phyloP scores from a whole-genome alignment of 2,113 vertebrate species.

The Pollachius pollachius region DNA sequence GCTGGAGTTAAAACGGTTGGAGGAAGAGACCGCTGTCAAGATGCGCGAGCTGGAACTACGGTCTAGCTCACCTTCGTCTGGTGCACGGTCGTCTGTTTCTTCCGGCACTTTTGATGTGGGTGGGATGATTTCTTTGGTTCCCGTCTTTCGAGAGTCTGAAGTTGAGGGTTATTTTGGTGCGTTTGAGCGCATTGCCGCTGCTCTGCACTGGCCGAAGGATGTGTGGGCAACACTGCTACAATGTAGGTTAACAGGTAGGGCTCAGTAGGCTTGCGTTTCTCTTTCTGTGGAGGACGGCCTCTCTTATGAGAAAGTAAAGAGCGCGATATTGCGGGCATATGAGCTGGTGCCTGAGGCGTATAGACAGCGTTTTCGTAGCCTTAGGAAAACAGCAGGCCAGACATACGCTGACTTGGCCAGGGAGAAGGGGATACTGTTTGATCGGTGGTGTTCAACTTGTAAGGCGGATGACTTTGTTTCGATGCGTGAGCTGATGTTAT shows the following conservation, averaged over 20 bases:
- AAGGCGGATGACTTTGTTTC: neutral
- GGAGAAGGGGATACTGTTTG: conserved; percentile 2
- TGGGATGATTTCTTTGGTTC: neutral
- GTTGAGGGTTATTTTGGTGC: neutral
- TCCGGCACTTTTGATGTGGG: neutral
- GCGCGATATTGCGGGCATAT: neutral
- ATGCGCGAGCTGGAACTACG: neutral
- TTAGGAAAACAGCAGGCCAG: neutral
- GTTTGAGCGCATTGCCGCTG: neutral
- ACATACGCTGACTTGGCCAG: neutral
- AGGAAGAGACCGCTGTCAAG: neutral
- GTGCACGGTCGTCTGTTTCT: too few species aligned
- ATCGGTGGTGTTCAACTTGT: neutral
- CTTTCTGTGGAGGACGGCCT: neutral
- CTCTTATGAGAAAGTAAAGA: neutral
- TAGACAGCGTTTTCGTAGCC: neutral
- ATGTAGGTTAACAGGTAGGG: neutral
- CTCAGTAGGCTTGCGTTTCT: neutral
- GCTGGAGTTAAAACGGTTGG: neutral
- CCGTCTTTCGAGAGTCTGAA: neutral
- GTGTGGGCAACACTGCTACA: neutral
- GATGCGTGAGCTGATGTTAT: neutral
- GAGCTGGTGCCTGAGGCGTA: neutral
- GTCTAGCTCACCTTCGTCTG: too few species aligned
- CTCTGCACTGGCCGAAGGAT: neutral